A percentile compares a stretch with the other conserved stretches of the same genome.
Evolutionary conservation across 2,113 vertebrate species (phyloP).

Genomic region (Cryptotis parvus): DNA sequence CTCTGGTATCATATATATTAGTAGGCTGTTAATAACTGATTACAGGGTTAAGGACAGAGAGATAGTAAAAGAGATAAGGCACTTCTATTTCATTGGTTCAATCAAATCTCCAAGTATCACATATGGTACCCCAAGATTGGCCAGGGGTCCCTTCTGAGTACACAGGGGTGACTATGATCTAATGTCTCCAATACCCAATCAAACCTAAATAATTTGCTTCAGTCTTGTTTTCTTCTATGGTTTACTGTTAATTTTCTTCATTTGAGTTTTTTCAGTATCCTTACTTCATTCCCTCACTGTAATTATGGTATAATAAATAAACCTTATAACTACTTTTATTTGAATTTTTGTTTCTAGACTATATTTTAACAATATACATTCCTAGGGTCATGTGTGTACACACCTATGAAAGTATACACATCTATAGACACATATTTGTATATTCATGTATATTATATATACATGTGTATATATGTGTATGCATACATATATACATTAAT

Average conservation of each 20-base stretch:
- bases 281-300: background rate
- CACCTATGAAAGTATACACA: too few relatives aligned
- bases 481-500: too few relatives aligned
- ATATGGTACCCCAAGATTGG: too few relatives aligned
- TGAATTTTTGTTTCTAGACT: background rate
- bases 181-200: background rate
- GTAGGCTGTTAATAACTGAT: background rate
- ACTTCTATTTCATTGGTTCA: too few relatives aligned
- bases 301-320: constrained; percentile 28
- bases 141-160: too few relatives aligned
- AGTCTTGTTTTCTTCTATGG: background rate
- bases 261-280: background rate
- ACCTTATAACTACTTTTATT: background rate
- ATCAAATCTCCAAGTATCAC: too few relatives aligned
- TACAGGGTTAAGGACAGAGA: background rate
- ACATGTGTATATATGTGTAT: too few relatives aligned
- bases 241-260: constrained; percentile 36
- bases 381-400: background rate
- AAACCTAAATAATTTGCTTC: background rate
- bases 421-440: too few relatives aligned
- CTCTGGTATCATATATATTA: background rate
- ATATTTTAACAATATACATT: background rate
- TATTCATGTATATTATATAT: too few relatives aligned
- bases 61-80: too few relatives aligned
- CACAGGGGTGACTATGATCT: too few relatives aligned